A percentile compares a stretch with the other conserved stretches of the same genome.
Conservation (phyloP, 2,888 invertebrate species). For the Nomada fucata region DNA sequence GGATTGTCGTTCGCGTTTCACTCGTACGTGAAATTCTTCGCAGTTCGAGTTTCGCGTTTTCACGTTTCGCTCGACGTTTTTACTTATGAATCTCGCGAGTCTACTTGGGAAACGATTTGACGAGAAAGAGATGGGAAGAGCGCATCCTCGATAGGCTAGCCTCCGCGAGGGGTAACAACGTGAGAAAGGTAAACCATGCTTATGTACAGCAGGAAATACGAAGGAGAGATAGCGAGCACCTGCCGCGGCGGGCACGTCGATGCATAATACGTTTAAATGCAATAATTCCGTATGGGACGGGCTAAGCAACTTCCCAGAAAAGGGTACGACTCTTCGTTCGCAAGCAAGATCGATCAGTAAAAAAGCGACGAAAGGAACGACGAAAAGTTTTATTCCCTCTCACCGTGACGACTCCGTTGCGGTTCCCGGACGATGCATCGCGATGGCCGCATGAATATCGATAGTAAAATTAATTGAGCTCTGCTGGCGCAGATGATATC, state of each 20-base stretch:
- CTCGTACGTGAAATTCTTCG: too few relatives aligned
- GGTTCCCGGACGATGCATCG: not conserved
- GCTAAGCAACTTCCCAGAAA: not conserved
- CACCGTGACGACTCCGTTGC: not conserved
- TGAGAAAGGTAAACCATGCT: slow-evolving; percentile 28
- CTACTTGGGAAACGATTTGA: not conserved
- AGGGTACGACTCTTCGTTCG: slow-evolving; percentile 4
- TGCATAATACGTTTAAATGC: slow-evolving; percentile 26
- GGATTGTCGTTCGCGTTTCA: too few relatives aligned
- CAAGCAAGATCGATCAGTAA: not conserved
- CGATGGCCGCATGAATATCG: slow-evolving; percentile 13
- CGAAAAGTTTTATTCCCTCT: not conserved
- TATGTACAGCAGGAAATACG: slow-evolving; percentile 31
- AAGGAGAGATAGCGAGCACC: slow-evolving; percentile 27
- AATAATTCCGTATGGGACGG: slow-evolving; percentile 31
- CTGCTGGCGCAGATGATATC: slow-evolving; percentile 22
- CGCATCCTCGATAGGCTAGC: not conserved
- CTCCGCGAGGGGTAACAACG: slow-evolving; percentile 8
- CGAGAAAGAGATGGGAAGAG: not conserved
- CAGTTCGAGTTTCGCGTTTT: too few relatives aligned
- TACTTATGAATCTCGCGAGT: not conserved
- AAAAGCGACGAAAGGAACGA: not conserved
- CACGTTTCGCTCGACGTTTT: not conserved
- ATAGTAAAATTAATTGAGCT: slow-evolving; percentile 34
- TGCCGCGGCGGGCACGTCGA: slow-evolving; percentile 27